Evolutionary conservation across 2,797 vertebrate species (phyloP), one percentile per base, ranked within the genome.

Genomic region (Pseudocheirus occidentalis): DNA sequence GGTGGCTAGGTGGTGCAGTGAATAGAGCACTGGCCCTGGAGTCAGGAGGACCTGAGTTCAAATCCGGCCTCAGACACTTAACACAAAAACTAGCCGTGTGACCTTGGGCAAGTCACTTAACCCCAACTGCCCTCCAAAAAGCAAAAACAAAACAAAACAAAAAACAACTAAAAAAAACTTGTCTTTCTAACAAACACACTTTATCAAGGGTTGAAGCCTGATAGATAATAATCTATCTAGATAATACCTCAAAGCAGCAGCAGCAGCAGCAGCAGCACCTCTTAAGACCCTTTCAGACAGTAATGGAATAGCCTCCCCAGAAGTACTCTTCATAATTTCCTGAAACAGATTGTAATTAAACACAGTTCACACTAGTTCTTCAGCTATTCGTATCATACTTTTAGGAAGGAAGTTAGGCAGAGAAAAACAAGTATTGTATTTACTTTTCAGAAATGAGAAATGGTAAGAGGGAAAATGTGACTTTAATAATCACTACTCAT

Each of bases 291-390:
- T 50, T 89, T 92, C 4, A 90, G 87, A 94, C 58, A 73, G 18
- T 29, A 13, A 0, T 6, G 14, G 28, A 31, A 58, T 2, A 81
- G 92, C 2, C 10, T 90, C 73, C 91, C 5, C 3, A 50, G 5
- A 89, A 66, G 59, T 16, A n/a, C n/a, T 81, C 66, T 57, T 46
- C 6, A 62, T 53, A 94, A 27, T 27, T 94, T 95, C 94, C 54
- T 95, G 1, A 16, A 52, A 1, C 93, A 9, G 11, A 11, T 92
- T 92, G 92, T 93, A 95, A 93, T 93, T 95, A n/a, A 87, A 59
- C 31, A 53, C 0, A 21, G 11, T 73, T 91, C n/a, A 58, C 12
- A 53, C 92, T 40, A 18, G 16, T 14, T 52, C 46, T 95, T 58
- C 55, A 31, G 81, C 1, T 40, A 16, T 73, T 73, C 55, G n/a